Conservation (phyloP, 2,113 vertebrate genomes). For the Oryzias woworae region DNA sequence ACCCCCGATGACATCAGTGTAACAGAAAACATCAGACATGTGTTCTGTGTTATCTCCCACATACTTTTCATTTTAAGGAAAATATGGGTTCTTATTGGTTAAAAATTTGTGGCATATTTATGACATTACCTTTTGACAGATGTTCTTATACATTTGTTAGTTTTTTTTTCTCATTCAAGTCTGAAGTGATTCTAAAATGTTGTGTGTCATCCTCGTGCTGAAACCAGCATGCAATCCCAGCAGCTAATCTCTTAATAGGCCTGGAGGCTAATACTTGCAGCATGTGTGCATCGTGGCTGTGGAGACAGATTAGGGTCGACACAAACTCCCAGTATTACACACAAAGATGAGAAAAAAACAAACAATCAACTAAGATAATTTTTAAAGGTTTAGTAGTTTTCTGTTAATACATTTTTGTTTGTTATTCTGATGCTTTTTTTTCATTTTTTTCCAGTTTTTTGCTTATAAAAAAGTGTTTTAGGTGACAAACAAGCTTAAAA, state of each 20-base stretch:
- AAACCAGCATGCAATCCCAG: constrained; percentile 39
- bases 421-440: not conserved
- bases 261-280: constrained; percentile 65
- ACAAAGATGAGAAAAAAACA: not conserved
- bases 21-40: no score
- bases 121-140: no score
- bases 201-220: constrained; percentile 21
- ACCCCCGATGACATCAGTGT: no score
- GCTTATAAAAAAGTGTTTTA: not conserved
- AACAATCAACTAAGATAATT: not conserved
- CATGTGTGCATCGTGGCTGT: constrained; percentile 44
- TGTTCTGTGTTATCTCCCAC: no score
- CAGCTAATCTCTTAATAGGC: constrained; percentile 72
- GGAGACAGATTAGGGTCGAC: constrained; percentile 60
- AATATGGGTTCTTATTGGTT: no score
- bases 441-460: no score
- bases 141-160: not conserved
- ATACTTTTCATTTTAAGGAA: no score
- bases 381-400: not conserved
- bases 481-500: not conserved
- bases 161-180: constrained; percentile 8
- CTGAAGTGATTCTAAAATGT: constrained; percentile 19
- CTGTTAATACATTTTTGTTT: not conserved
- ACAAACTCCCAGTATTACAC: constrained; percentile 33
- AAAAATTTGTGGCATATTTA: no score